Base-by-base conservation (phyloP, 2,888 invertebrate species). In the Cephonodes hylas region DNA sequence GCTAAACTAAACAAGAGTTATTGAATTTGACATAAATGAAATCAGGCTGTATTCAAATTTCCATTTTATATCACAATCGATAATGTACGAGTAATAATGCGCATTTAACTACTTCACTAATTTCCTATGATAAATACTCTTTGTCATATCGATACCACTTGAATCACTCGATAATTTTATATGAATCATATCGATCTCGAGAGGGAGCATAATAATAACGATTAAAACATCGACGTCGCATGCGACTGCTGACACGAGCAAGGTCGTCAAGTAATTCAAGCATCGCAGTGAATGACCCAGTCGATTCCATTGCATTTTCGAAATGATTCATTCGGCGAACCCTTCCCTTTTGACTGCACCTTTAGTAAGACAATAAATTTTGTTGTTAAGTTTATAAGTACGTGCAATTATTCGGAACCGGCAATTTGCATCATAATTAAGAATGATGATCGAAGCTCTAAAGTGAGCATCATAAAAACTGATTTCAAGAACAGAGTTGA, bases 201-300 rank as follows among this genome's bases (percentile, higher is more conserved):
- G 48, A 27, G 5, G 31, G 42, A 48, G 18, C 48, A 53, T 25
- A 18, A 22, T 15, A 25, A 60, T 53, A 7, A 15, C 10, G n/a
- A 53, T 60, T 23, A 23, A 58, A 10, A 60, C 53, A 48, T 60
- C 38, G 18, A 10, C 15, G 42, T 5, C 53, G 59, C 13, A 31
- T 23, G n/a, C 60, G 45, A 65, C 62, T 53, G 48, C 18, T 42
- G 25, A 60, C 38, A 60, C 4, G 42, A 31, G 10, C 76, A 79
- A 84, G 82, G 83, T 74, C 76, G 66, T 3, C 64, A 67, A 67
- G 63, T 70, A 72, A 75, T 69, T 71, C 75, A 77, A 71, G 67
- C 68, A 74, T 64, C 72, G 73, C 79, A 72, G 80, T 78, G 75
- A 83, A 80, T 69, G 77, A 80, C 77, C 77, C 60, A 67, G 58